Base-by-base conservation (phyloP, 1,140 invertebrate species). In the Aphis craccivora region DNA sequence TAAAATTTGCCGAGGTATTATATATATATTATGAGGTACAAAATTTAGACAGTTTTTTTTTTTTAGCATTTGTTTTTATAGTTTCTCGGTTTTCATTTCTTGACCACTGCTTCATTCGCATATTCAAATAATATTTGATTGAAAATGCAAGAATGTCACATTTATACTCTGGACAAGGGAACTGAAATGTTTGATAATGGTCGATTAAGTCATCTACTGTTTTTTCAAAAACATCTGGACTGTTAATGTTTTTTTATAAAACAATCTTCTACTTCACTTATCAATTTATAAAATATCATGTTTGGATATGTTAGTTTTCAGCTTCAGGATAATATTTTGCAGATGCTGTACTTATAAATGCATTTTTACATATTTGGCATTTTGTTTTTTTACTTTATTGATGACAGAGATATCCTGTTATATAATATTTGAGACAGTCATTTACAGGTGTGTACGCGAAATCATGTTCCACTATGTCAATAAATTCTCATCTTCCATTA, bases 271-370 rank as follows among this genome's bases (percentile, higher is more conserved):
- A 88, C 25, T 11, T 30, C 48, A 48, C 30, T 48, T 23, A 88
- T 48, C 4, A 88, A 88, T 88, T 88, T 88, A 35, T 88, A 88
- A 88, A 88, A 88, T 20, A 88, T 2, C 5, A 45, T n/a, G 48
- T 88, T 88, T 45, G 86, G 86, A 51, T 88, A 30, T 51, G 30
- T 88, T 3, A 51, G 86, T 51, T 37, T 48, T 88, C 86, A 25
- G 22, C 81, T 40, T 20, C 37, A 40, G 81, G 3, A 25, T 23
- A 84, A 25, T 23, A 84, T 40, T 40, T 84, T 84, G 5, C 18
- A 81, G 25, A 30, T 81, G 76, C 22, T 9, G 4, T 40, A 83
- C 81, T 81, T 81, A 35, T 81, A 40, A 83, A 40, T 30, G 35
- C 35, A 20, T 18, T 18, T 40, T 40, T 84, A 84, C 30, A 51